phyloP scores from a whole-genome alignment of 2,797 vertebrate genomes.

The Arctocebus calabarensis region DNA sequence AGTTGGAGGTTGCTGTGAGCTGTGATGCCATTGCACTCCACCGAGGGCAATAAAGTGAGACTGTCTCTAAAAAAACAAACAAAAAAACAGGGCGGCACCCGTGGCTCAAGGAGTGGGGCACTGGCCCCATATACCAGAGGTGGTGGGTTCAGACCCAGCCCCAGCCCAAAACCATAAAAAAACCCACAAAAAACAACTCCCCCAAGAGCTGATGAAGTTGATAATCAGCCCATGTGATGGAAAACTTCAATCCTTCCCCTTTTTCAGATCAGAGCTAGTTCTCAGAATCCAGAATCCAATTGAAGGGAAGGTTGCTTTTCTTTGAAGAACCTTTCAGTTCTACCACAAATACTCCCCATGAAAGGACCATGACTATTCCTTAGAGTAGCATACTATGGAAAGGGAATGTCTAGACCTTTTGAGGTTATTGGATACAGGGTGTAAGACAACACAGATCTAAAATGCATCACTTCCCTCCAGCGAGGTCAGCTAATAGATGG shows the following conservation, averaged over 20 bases:
- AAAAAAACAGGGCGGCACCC: too few relatives aligned
- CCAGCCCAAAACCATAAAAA: too few relatives aligned
- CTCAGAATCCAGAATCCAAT: neutral
- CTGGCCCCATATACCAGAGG: too few relatives aligned
- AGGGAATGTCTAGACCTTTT: neutral
- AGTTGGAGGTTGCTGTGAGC: too few relatives aligned
- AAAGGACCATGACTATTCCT: neutral
- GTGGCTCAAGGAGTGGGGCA: too few relatives aligned
- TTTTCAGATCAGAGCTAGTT: neutral
- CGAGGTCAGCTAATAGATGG: neutral
- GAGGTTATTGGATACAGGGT: neutral
- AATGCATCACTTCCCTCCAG: neutral
- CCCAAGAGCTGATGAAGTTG: neutral
- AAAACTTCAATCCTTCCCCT: neutral
- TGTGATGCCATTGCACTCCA: too few relatives aligned
- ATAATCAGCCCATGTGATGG: neutral
- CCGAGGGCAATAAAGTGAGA: too few relatives aligned
- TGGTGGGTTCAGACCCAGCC: too few relatives aligned
- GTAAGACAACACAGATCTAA: neutral
- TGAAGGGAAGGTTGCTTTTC: neutral
- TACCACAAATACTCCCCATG: neutral
- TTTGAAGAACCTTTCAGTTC: neutral
- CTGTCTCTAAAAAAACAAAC: too few relatives aligned
- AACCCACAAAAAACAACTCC: neutral
- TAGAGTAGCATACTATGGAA: neutral